These are phyloP conservation scores for Drosophila emarginata DNA, from an alignment of 2,888 invertebrate species.

Conservation along the genomic window DNA sequence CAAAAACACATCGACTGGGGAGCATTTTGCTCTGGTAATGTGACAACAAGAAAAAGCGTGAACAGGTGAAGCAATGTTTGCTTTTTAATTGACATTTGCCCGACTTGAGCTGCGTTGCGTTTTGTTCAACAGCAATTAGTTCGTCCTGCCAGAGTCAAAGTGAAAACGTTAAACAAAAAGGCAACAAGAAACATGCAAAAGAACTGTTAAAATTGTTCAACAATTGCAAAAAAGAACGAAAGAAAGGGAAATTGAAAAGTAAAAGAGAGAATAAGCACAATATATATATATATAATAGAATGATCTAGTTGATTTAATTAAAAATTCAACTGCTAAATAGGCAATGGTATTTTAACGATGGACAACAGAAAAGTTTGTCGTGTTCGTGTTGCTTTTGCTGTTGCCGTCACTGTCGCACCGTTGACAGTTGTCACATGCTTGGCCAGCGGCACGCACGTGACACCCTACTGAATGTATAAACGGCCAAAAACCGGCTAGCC, in stretches of 20 bases:
- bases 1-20: slow-evolving; percentile 41
- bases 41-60: slow-evolving; percentile 54
- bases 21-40: slow-evolving; percentile 69
- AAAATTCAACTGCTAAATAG: slow-evolving; percentile 69
- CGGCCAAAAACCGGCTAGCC: slow-evolving; percentile 28
- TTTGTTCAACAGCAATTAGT: slow-evolving; percentile 67
- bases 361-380: slow-evolving; percentile 49
- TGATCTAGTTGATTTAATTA: slow-evolving; percentile 74
- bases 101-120: slow-evolving; percentile 53
- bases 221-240: slow-evolving; percentile 33
- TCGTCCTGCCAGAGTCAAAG: not conserved
- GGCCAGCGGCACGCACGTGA: slow-evolving; percentile 64
- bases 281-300: slow-evolving; percentile 35
- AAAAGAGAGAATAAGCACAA: slow-evolving; percentile 25
- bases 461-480: slow-evolving; percentile 45
- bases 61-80: slow-evolving; percentile 55
- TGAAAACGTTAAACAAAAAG: not conserved
- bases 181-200: slow-evolving; percentile 13
- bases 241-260: slow-evolving; percentile 44
- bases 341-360: slow-evolving; percentile 57
- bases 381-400: slow-evolving; percentile 48
- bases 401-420: slow-evolving; percentile 61
- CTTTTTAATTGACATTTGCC: slow-evolving; percentile 76
- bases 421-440: slow-evolving; percentile 78
- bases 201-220: slow-evolving; percentile 40